Evolutionary conservation across 2,888 invertebrate genomes (phyloP).

Genomic region (Escarpia spicata): DNA sequence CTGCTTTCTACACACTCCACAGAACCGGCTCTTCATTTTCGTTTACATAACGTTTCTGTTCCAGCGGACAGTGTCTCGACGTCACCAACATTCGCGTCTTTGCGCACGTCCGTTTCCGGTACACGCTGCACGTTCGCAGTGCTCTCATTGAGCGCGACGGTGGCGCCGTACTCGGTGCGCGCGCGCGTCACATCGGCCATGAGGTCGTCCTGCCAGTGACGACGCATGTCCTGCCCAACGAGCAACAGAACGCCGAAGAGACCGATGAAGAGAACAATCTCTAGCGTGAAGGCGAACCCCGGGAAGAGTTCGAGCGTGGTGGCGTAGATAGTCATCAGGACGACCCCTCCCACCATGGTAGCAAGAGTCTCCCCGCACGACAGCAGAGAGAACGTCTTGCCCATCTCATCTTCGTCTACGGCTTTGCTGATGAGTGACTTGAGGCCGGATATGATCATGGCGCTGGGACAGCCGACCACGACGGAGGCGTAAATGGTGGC

Average conservation of each 20-base stretch:
- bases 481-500: slow-evolving; percentile 61
- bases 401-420: slow-evolving; percentile 58
- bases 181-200: neutral
- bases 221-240: neutral
- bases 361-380: slow-evolving; percentile 60
- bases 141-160: neutral
- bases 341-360: slow-evolving; percentile 56
- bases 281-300: slow-evolving; percentile 56
- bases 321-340: slow-evolving; percentile 60
- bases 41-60: neutral
- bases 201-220: neutral
- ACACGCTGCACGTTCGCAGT: neutral
- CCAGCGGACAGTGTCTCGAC: neutral
- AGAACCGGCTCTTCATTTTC: neutral
- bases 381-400: slow-evolving; percentile 60
- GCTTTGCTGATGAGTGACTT: slow-evolving; percentile 62
- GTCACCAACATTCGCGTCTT: neutral
- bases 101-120: neutral
- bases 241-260: neutral
- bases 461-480: slow-evolving; percentile 56
- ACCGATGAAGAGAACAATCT: slow-evolving; percentile 49
- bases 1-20: too few relatives aligned
- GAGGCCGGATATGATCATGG: slow-evolving; percentile 56
- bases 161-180: slow-evolving; percentile 5
- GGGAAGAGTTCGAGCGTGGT: slow-evolving; percentile 55